Conservation (phyloP, 2,888 invertebrate genomes). For the Thymelicus acteon region DNA sequence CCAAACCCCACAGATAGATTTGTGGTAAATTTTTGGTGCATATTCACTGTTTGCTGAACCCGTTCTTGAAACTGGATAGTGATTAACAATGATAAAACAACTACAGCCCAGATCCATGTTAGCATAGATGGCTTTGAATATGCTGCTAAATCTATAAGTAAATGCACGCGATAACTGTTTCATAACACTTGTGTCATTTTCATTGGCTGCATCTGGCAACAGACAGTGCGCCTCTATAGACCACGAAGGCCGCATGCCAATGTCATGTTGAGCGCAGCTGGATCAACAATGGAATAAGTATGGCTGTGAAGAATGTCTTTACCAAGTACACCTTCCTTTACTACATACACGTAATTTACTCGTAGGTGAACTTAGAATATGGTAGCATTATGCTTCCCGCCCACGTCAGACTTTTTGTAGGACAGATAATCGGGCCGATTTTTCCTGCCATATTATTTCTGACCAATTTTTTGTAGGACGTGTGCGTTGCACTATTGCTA, state of each 20-base stretch:
- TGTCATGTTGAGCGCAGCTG: conserved; percentile 19
- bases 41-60: no score
- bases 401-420: no score
- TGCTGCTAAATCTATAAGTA: not conserved
- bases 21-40: no score
- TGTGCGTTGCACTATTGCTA: no score
- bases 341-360: not conserved
- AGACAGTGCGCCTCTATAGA: not conserved
- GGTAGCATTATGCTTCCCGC: not conserved
- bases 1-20: no score
- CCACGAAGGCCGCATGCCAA: conserved; percentile 12
- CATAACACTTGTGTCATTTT: not conserved
- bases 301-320: conserved; percentile 1
- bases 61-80: no score
- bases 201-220: conserved; percentile 2
- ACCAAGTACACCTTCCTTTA: not conserved
- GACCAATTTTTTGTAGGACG: no score
- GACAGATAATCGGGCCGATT: no score
- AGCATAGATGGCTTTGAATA: no score
- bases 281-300: conserved; percentile 9
- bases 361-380: not conserved
- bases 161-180: not conserved
- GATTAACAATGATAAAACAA: no score
- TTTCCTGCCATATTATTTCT: no score
- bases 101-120: not conserved